Base-by-base conservation (phyloP, 2,888 invertebrate genomes). In the Cremastinae sp. region DNA sequence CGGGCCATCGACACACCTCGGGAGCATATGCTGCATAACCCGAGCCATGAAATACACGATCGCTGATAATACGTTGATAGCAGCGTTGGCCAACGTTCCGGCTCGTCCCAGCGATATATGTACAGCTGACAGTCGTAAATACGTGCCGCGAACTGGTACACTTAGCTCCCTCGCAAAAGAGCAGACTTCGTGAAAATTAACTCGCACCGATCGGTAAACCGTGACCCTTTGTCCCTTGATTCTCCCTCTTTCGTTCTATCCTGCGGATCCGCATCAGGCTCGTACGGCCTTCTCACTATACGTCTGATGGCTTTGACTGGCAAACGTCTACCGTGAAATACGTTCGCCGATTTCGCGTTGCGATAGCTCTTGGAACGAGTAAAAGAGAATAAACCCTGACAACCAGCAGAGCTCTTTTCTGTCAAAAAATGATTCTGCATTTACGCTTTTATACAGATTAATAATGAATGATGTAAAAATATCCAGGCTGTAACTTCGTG, bases 281-380 rank as follows among this genome's bases (percentile, higher is more conserved):
- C 39, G 12, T 41, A 16, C 22, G 61, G 28, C 28, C 28, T 28
- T 2, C 28, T 28, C 2, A 37, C 51, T 39, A 10, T 18, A 68
- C 49, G 61, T 66, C 56, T 51, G 70, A 43, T 78, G 78, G 73
- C 66, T 64, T 73, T 79, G 78, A 79, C 74, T 71, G 79, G 78
- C 73, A 71, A 70, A 70, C 68, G 75, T 75, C 75, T 61, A 58
- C 62, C 66, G 70, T 79, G 71, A 79, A 79, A 75, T 79, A 79
- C 73, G 77, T 51, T 73, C 55, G 10, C 49, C 68, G 79, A 79
- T 79, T 65, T 56, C 72, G 65, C 49, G 35, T 5, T 14, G 4
- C 49, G 75, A 79, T 78, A 75, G 62, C 20, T 49, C 22, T 28
- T 8, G 16, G 62, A 35, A 56, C 14, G 16, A 37, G 59, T 39